These are phyloP conservation scores for Nycteola revayana DNA, from an alignment of 2,888 invertebrate species.

Conservation along the genomic window DNA sequence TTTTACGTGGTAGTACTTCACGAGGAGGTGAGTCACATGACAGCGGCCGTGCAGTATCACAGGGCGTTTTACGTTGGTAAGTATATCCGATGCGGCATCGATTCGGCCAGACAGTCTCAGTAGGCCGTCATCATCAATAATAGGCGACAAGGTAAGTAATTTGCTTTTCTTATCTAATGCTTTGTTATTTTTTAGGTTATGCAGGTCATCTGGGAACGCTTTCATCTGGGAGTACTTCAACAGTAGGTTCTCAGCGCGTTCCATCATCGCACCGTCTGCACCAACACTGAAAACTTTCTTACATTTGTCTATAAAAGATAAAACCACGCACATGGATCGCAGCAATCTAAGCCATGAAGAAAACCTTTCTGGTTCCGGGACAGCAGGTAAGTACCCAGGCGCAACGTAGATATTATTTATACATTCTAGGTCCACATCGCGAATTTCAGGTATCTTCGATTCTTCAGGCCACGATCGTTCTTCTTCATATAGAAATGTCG, in stretches of 20 bases:
- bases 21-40: background rate
- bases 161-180: background rate
- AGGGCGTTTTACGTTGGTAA: background rate
- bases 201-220: background rate
- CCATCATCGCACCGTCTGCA: background rate
- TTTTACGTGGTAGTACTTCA: background rate
- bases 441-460: background rate
- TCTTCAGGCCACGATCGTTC: background rate
- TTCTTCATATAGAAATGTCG: background rate
- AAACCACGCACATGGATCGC: background rate
- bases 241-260: background rate
- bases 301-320: constrained; percentile 1
- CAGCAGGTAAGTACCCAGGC: background rate
- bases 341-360: constrained; percentile 2
- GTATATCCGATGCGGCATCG: background rate
- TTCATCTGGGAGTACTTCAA: background rate
- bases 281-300: background rate
- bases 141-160: background rate
- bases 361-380: constrained; percentile 1
- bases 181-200: background rate
- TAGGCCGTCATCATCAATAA: background rate
- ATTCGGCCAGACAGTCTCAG: background rate
- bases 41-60: constrained; percentile 1
- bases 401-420: no score
- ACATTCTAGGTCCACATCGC: no score